Percentiles rank a stretch among this genome's conserved stretches.
Evolutionary conservation across 1,140 invertebrate species (phyloP).

Genomic region (Habropoda laboriosa): DNA sequence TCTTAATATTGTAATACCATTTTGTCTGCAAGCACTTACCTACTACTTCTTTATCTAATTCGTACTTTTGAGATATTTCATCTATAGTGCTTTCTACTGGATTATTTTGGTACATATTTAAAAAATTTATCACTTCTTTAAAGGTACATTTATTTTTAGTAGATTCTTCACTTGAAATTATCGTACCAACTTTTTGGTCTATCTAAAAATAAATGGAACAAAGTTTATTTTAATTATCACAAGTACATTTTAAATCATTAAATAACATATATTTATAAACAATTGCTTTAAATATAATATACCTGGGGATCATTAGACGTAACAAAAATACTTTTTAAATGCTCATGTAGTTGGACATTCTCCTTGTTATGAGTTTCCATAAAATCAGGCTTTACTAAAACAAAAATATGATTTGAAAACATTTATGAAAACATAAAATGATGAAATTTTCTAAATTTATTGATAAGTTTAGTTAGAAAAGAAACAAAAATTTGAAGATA

Average conservation of each 20-base stretch:
- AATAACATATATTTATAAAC: constrained; percentile 23
- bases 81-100: constrained; percentile 82
- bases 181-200: too few relatives aligned
- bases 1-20: neutral
- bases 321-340: constrained; percentile 87
- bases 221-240: neutral
- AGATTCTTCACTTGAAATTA: too few relatives aligned
- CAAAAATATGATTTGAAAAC: constrained; percentile 17
- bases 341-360: constrained; percentile 82
- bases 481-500: neutral
- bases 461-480: neutral
- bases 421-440: neutral
- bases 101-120: constrained; percentile 84
- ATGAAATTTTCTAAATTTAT: neutral
- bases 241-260: constrained; percentile 5
- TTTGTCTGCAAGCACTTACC: constrained; percentile 74
- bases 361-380: constrained; percentile 84
- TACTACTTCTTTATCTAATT: constrained; percentile 84
- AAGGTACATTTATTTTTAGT: constrained; percentile 77
- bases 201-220: neutral
- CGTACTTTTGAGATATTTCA: constrained; percentile 86
- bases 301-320: constrained; percentile 82
- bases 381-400: constrained; percentile 84
- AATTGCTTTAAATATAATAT: constrained; percentile 55
- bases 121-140: constrained; percentile 81